These are phyloP conservation scores for Lethenteron camtschaticum DNA, from an alignment of 2,113 vertebrate genomes.

Conservation along the genomic window DNA sequence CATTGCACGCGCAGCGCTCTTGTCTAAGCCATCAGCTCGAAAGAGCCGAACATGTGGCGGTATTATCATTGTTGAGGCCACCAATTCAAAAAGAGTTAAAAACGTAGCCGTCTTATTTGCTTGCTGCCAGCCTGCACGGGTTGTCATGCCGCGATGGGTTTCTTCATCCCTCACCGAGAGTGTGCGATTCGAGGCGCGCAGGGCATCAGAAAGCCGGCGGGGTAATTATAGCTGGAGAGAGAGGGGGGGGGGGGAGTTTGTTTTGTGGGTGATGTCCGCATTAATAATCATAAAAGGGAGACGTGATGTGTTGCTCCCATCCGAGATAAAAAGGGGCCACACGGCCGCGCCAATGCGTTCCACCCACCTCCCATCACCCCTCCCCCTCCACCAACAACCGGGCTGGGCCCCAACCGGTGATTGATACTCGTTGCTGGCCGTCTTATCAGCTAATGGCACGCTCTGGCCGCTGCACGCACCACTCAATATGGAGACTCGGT, in stretches of 20 bases:
- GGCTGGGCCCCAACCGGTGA: conserved; percentile 1
- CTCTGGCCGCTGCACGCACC: background rate
- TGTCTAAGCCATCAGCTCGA: no score
- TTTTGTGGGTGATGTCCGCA: conserved; percentile 4
- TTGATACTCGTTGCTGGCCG: background rate
- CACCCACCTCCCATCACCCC: no score
- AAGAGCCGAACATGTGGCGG: no score
- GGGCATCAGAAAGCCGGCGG: conserved; percentile 2
- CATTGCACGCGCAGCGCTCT: no score
- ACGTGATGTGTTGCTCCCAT: conserved; percentile 4
- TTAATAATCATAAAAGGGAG: conserved; percentile 1
- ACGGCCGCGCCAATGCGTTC: background rate
- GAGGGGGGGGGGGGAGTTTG: background rate
- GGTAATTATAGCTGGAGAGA: background rate
- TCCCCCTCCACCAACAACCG: no score
- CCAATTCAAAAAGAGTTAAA: no score
- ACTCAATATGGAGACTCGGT: background rate
- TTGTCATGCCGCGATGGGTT: no score
- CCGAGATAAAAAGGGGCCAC: conserved; percentile 4
- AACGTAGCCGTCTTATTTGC: no score
- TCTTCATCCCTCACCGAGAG: no score
- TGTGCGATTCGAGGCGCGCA: background rate
- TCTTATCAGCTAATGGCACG: conserved; percentile 3
- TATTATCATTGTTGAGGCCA: no score
- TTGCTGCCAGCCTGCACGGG: no score